Evolutionary conservation across 1,140 invertebrate species (phyloP), one percentile per base, ranked within the genome.

Genomic region (Psilanteris sp.): DNA sequence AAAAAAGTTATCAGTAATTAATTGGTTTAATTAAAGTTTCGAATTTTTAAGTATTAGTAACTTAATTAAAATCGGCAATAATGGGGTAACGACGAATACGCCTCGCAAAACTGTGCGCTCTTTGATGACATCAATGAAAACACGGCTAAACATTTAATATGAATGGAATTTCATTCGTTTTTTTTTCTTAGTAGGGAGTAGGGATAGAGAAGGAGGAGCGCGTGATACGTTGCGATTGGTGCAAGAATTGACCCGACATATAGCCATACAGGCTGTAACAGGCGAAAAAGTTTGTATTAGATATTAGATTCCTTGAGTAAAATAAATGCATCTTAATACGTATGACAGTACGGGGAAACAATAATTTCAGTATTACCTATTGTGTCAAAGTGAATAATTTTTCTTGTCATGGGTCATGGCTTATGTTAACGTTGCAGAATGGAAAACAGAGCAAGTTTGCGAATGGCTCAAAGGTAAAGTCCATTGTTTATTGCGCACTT

Each of bases 401-500:
- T 18, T 16, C 22, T 39, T 76, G 64, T 66, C 44, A 76, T 76
- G 72, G 79, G 71, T 81, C 79, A 95, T 94, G 94, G 94, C 94
- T 85, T 95, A 94, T 88, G 93, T 96, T 79, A 96, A 96, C 89
- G 94, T 97, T 74, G 93, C 92, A 62, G 95, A 96, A 89, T 98
- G 96, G 96, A 94, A 93, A 72, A 93, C 95, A n/a, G 94, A 96
- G 80, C 95, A 97, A 91, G 96, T 97, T 52, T 95, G 93, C 66
- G 95, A 97, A 83, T 98, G 96, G 96, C 88, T 97, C 61, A 94
- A 94, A 93, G 96, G 96, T 89, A 78, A 54, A 73, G 64, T 64
- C 18, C 52, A 62, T 37, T 72, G 55, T 72, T 72, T 54, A 61
- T 55, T 61, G 37, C 39, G 48, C 57, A 37, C 46, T 55, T 57